A percentile compares a stretch with the other conserved stretches of the same genome.
Conservation (phyloP, 2,888 invertebrate genomes). For the Nipponacmea schrenckii region DNA sequence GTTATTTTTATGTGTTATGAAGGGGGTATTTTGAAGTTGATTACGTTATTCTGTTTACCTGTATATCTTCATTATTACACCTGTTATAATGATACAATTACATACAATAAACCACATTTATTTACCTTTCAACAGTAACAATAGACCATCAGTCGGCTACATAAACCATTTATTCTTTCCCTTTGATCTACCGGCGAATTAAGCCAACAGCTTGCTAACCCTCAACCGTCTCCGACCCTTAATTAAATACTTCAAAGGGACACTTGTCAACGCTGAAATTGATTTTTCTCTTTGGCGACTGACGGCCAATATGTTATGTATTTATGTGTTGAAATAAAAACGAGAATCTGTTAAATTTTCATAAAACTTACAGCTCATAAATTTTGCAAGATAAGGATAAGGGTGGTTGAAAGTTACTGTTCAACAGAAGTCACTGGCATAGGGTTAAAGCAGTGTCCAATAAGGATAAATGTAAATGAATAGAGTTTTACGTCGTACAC, state of each 20-base stretch:
- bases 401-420: too few species aligned
- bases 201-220: conserved; percentile 2
- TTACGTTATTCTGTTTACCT: not conserved
- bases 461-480: too few species aligned
- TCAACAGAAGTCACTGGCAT: too few species aligned
- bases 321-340: too few species aligned
- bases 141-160: not conserved
- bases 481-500: too few species aligned
- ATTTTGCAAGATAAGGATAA: too few species aligned
- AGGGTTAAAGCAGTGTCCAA: too few species aligned
- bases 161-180: not conserved
- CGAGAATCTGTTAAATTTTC: too few species aligned
- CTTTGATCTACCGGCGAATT: not conserved
- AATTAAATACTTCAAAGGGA: conserved; percentile 7
- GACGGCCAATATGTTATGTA: too few species aligned
- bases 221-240: not conserved
- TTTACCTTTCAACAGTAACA: not conserved
- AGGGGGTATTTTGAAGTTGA: not conserved
- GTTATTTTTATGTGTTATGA: too few species aligned
- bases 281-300: not conserved
- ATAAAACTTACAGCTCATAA: too few species aligned
- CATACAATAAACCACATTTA: conserved; percentile 4
- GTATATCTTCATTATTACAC: not conserved
- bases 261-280: conserved; percentile 2
- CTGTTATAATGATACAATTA: not conserved